Evolutionary conservation across 2,888 invertebrate species (phyloP).

Genomic region (Lycaena phlaeas): DNA sequence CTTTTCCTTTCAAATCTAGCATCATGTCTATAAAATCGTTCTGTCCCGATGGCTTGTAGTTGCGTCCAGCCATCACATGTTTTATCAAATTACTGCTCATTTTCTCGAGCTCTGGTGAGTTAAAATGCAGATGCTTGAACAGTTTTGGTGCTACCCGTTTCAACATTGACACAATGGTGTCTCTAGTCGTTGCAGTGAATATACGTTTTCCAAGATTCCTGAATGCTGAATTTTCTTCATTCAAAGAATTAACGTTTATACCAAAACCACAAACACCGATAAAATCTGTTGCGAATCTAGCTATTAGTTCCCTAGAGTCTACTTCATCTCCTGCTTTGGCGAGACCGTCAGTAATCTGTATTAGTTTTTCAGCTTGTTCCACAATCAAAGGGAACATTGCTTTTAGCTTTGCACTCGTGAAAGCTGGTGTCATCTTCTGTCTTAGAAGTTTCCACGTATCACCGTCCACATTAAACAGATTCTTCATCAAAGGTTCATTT

Average conservation of each 20-base stretch:
- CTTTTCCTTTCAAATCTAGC: conserved; percentile 32
- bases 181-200: not conserved
- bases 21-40: conserved; percentile 35
- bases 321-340: conserved; percentile 15
- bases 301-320: conserved; percentile 32
- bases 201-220: conserved; percentile 26
- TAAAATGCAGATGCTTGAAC: conserved; percentile 24
- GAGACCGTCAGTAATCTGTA: conserved; percentile 17
- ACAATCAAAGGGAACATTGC: conserved; percentile 51
- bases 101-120: conserved; percentile 21
- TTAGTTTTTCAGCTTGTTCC: conserved; percentile 41
- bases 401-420: conserved; percentile 46
- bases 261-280: conserved; percentile 39
- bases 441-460: conserved; percentile 47
- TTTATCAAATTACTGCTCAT: conserved; percentile 26
- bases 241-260: conserved; percentile 29
- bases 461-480: conserved; percentile 42
- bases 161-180: not conserved
- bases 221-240: conserved; percentile 31
- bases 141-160: conserved; percentile 23
- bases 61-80: conserved; percentile 34
- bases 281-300: conserved; percentile 35
- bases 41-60: conserved; percentile 33
- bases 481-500: conserved; percentile 30
- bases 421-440: conserved; percentile 44